These are phyloP conservation scores for Sarcophaga peregrina DNA, from an alignment of 1,140 invertebrate species.

Conservation along the genomic window DNA sequence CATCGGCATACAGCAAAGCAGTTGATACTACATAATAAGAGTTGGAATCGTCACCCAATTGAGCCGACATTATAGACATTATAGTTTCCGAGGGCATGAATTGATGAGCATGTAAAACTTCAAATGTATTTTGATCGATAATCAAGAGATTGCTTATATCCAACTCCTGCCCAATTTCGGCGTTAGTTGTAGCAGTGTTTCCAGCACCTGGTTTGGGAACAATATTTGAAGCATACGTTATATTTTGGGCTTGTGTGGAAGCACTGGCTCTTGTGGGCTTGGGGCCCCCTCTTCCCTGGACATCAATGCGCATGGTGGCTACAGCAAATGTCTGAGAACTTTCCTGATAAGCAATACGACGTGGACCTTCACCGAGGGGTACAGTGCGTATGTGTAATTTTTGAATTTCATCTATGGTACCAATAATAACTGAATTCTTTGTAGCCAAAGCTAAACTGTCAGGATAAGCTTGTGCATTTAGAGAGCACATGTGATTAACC, in stretches of 20 bases:
- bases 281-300: conserved; percentile 77
- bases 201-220: conserved; percentile 64
- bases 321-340: conserved; percentile 95
- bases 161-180: conserved; percentile 83
- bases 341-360: conserved; percentile 95
- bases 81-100: conserved; percentile 90
- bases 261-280: conserved; percentile 80
- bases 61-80: conserved; percentile 88
- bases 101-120: conserved; percentile 91
- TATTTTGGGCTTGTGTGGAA: conserved; percentile 77
- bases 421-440: conserved; percentile 93
- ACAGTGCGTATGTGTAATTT: conserved; percentile 97
- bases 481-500: conserved; percentile 97
- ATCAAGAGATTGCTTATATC: conserved; percentile 93
- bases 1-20: conserved; percentile 91
- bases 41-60: conserved; percentile 90
- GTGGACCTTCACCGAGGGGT: conserved; percentile 91
- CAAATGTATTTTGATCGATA: conserved; percentile 97
- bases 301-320: conserved; percentile 88
- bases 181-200: conserved; percentile 66
- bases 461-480: conserved; percentile 94
- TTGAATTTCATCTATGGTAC: conserved; percentile 99
- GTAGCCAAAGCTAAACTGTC: conserved; percentile 95
- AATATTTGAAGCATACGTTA: conserved; percentile 69
- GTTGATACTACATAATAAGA: conserved; percentile 96